These are phyloP conservation scores for Spatulosminthurus flaviceps DNA, from an alignment of 2,888 invertebrate species.

Conservation along the genomic window DNA sequence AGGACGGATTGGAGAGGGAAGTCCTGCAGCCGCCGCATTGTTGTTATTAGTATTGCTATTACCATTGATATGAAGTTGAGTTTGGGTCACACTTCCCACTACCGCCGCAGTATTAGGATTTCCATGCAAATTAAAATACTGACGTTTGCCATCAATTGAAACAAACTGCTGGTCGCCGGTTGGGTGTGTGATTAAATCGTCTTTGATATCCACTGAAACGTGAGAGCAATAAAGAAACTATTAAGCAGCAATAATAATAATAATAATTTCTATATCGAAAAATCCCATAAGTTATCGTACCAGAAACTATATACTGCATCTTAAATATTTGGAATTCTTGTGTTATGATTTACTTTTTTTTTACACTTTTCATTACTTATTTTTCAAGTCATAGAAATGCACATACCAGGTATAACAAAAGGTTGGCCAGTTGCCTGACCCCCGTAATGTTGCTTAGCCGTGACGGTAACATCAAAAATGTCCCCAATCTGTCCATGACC, in stretches of 20 bases:
- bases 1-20: conserved; percentile 40
- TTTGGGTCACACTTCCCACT: conserved; percentile 45
- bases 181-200: conserved; percentile 75
- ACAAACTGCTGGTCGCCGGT: conserved; percentile 86
- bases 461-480: conserved; percentile 87
- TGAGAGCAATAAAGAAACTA: background rate
- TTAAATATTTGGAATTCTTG: no score
- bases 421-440: conserved; percentile 69
- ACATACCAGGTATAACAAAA: conserved; percentile 70
- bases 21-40: background rate
- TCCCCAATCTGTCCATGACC: conserved; percentile 68
- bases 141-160: conserved; percentile 89
- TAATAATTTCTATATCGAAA: no score
- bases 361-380: no score
- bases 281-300: no score
- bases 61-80: conserved; percentile 6
- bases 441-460: conserved; percentile 85
- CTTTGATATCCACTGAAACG: conserved; percentile 73
- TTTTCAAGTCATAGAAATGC: background rate
- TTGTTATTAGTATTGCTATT: conserved; percentile 26
- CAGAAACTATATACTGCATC: no score
- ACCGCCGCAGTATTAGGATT: conserved; percentile 56
- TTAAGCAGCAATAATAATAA: no score
- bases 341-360: no score
- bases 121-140: conserved; percentile 81